Percentiles rank a stretch among this genome's conserved stretches.
These are phyloP conservation scores for Pecten maximus DNA, from an alignment of 2,888 invertebrate species.

Conservation along the genomic window DNA sequence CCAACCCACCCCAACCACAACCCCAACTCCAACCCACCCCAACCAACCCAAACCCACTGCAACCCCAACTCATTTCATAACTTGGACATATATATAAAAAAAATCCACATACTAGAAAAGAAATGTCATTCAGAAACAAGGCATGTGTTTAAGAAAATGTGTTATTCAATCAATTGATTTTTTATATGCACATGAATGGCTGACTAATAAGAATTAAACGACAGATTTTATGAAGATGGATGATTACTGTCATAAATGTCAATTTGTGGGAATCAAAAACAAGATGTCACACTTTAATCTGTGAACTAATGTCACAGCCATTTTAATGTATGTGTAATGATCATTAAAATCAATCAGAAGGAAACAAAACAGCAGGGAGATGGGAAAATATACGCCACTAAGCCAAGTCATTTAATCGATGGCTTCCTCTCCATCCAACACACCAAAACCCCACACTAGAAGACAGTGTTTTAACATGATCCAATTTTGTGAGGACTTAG, in stretches of 20 bases:
- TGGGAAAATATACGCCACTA: constrained; percentile 32
- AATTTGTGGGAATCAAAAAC: not conserved
- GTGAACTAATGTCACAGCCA: not conserved
- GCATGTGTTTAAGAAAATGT: too few relatives aligned
- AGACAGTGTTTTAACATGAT: constrained; percentile 13
- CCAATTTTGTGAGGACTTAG: not conserved
- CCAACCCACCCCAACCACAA: too few relatives aligned
- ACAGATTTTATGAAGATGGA: not conserved
- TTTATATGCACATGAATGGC: too few relatives aligned
- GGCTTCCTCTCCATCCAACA: not conserved
- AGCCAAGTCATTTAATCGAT: constrained; percentile 24
- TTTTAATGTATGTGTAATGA: constrained; percentile 13
- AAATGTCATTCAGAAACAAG: too few relatives aligned
- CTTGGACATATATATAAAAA: too few relatives aligned
- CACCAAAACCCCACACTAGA: constrained; percentile 9
- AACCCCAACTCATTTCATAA: too few relatives aligned
- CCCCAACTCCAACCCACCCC: too few relatives aligned
- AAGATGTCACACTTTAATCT: not conserved
- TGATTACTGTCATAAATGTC: not conserved
- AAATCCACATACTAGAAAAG: too few relatives aligned
- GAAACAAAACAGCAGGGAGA: constrained; percentile 1
- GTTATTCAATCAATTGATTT: too few relatives aligned
- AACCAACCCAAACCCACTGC: too few relatives aligned
- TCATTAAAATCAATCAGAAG: constrained; percentile 6
- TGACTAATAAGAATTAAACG: too few relatives aligned